Evolutionary conservation across 1,140 invertebrate genomes (phyloP).

Genomic region (Centruroides sculpturatus): DNA sequence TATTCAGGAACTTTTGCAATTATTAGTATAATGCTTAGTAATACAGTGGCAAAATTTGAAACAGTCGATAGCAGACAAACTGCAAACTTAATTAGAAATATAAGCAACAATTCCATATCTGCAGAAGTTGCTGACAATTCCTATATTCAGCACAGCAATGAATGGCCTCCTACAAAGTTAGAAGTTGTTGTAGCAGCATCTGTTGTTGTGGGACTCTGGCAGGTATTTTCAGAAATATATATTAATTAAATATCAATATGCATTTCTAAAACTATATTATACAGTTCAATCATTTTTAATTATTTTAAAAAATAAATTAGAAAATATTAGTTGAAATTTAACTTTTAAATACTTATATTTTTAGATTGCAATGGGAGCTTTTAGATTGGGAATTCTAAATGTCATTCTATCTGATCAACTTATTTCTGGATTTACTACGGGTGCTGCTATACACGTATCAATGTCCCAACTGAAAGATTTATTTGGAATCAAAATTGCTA

Average conservation of each 20-base stretch:
- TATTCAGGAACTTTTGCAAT: conserved; percentile 63
- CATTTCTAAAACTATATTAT: background rate
- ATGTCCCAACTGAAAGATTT: conserved; percentile 34
- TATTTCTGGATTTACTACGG: conserved; percentile 35
- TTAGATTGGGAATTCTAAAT: conserved; percentile 32
- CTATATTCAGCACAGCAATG: background rate
- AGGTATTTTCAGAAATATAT: conserved; percentile 34
- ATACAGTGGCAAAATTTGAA: conserved; percentile 36
- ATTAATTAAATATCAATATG: background rate
- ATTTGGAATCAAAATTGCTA: conserved; percentile 22
- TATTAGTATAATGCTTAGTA: conserved; percentile 75
- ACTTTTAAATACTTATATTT: background rate
- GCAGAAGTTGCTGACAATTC: background rate
- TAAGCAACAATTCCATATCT: background rate
- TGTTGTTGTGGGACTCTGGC: conserved; percentile 49
- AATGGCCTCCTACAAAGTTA: conserved; percentile 35
- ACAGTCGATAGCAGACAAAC: background rate
- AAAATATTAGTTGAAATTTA: background rate
- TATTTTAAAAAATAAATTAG: too few relatives aligned
- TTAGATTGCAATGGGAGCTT: conserved; percentile 30
- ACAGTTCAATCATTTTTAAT: too few relatives aligned
- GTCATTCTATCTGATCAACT: conserved; percentile 35
- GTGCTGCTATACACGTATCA: conserved; percentile 36
- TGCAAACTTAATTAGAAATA: background rate
- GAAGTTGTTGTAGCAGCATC: conserved; percentile 51